Evolutionary conservation across 2,113 vertebrate genomes (phyloP), one percentile per base, ranked within the genome.

Genomic region (Alligator mississippiensis): DNA sequence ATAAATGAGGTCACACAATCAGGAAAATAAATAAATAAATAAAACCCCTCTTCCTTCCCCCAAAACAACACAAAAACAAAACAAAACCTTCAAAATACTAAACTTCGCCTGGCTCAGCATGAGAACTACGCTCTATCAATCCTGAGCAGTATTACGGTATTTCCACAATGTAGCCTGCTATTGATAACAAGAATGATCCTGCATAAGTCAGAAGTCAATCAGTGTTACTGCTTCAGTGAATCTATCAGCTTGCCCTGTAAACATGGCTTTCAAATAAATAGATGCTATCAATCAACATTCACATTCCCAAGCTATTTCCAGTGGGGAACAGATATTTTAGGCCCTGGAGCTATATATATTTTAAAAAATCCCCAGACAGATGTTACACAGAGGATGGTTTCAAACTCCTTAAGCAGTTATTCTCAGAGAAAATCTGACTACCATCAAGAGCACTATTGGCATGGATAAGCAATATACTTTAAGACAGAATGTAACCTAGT

Each of bases 181-280:
- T 22, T 70, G 78, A 86, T 93, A 95, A 90, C 54, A 70, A 28
- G 38, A 93, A 95, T 92, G 70, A 90, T 87, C 91, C 59, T 27
- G 7, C 11, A 2, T 15, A 91, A 92, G 57, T 87, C 68, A 93
- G 93, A 95, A 95, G 54, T 70, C 88, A 89, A 34, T 82, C 82
- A 84, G 64, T 58, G 60, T 84, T 87, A 91, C 83, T 24, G 63
- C 62, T 84, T 63, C 19, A 60, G 21, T 78, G 75, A 89, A 95
- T 81, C 82, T 76, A 61, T 54, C 94, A 81, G 81, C 60, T 30
- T 89, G 66, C 81, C 18, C 34, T 59, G 47, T 38, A 88, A 70
- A 88, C 24, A 81, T 1, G 28, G 82, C 75, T 74, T 90, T 74
- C 62, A 92, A 84, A 90, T 77, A 95, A 90, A 90, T 1, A 92